Conservation (phyloP, 2,888 invertebrate species). For the Trypoxylon attenuatum region DNA sequence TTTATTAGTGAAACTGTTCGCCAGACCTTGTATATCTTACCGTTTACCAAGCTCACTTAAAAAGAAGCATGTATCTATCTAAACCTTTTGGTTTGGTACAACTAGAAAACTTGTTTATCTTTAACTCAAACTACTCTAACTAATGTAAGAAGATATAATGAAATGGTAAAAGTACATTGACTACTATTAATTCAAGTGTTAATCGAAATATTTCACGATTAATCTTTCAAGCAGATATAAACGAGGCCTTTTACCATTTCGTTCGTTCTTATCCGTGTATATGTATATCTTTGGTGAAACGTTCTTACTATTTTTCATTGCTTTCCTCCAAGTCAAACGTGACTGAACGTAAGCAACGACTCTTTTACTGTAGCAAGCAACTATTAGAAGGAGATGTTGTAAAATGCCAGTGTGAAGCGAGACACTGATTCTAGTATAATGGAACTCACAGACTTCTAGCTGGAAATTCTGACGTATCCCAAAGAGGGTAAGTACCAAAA, state of each 20-base stretch:
- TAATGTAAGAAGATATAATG: too few relatives aligned
- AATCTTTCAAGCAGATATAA: too few relatives aligned
- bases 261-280: too few relatives aligned
- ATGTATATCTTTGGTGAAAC: background rate
- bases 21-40: background rate
- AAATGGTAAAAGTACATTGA: too few relatives aligned
- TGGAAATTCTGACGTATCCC: slow-evolving; percentile 48
- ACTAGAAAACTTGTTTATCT: too few relatives aligned
- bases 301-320: background rate
- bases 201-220: too few relatives aligned
- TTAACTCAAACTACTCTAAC: too few relatives aligned
- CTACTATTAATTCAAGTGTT: too few relatives aligned
- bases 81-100: too few relatives aligned
- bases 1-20: background rate
- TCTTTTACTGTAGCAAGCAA: slow-evolving; percentile 70
- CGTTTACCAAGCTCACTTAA: too few relatives aligned
- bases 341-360: slow-evolving; percentile 45
- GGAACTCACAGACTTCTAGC: slow-evolving; percentile 38
- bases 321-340: slow-evolving; percentile 7
- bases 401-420: slow-evolving; percentile 31
- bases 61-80: too few relatives aligned
- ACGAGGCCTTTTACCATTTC: too few relatives aligned
- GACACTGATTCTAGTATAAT: slow-evolving; percentile 25
- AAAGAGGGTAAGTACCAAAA: slow-evolving; percentile 47
- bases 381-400: slow-evolving; percentile 56